These are phyloP conservation scores for Oncorhynchus nerka DNA, from an alignment of 2,113 vertebrate species.

Conservation along the genomic window DNA sequence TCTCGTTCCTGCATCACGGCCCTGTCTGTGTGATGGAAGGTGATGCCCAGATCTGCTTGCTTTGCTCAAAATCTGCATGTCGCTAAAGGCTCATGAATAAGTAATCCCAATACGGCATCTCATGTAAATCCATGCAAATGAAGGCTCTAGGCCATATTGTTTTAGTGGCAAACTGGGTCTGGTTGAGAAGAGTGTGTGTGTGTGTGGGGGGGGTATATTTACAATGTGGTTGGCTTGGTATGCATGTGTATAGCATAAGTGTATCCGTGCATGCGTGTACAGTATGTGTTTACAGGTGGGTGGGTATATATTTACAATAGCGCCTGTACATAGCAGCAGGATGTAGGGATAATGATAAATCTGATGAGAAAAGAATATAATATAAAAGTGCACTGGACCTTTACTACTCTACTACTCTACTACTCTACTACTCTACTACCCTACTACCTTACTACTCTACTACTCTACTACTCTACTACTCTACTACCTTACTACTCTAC, in stretches of 20 bases:
- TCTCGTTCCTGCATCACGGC: slow-evolving; percentile 1
- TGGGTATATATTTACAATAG: too few species aligned
- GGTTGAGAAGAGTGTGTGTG: neutral
- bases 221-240: neutral
- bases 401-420: too few species aligned
- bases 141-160: slow-evolving; percentile 38
- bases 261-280: neutral
- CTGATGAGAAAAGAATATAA: too few species aligned
- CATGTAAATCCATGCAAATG: slow-evolving; percentile 58
- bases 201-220: slow-evolving; percentile 1
- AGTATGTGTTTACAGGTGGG: neutral
- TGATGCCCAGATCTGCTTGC: slow-evolving; percentile 24
- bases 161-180: neutral
- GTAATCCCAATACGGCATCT: slow-evolving; percentile 48
- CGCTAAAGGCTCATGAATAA: slow-evolving; percentile 51
- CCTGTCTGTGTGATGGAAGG: slow-evolving; percentile 22
- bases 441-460: neutral
- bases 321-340: too few species aligned
- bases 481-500: too few species aligned
- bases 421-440: too few species aligned
- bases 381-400: too few species aligned
- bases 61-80: slow-evolving; percentile 52
- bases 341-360: too few species aligned
- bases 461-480: neutral
- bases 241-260: neutral